A percentile compares a stretch with the other conserved stretches of the same genome.
Evolutionary conservation across 2,797 vertebrate species (phyloP).

Genomic region (Danio jaintianensis): DNA sequence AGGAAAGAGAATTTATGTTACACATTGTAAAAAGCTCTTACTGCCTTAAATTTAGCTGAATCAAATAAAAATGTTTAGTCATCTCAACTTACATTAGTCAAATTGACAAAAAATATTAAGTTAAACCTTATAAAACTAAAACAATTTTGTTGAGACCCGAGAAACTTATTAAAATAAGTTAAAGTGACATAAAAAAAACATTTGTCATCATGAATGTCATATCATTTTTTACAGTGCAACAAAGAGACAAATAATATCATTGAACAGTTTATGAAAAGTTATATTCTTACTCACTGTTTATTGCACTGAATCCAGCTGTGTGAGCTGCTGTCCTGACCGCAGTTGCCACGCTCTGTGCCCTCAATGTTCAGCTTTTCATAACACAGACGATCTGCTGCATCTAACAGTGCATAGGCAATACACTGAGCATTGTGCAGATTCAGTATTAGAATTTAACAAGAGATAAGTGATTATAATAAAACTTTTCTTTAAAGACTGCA

Average conservation of each 20-base stretch:
- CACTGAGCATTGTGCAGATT: too few relatives aligned
- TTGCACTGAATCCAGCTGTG: constrained; percentile 91
- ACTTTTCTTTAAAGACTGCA: background rate
- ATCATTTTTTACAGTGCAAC: too few relatives aligned
- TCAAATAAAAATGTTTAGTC: too few relatives aligned
- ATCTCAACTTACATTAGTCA: too few relatives aligned
- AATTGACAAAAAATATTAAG: too few relatives aligned
- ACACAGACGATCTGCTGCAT: constrained; percentile 90
- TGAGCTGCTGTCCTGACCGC: constrained; percentile 83
- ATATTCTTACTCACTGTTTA: constrained; percentile 88
- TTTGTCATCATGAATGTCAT: too few relatives aligned
- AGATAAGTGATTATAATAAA: background rate
- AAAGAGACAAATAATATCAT: constrained; percentile 15
- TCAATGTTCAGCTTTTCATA: constrained; percentile 96
- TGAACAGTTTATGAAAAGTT: background rate
- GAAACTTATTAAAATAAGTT: too few relatives aligned
- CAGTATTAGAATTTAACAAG: background rate
- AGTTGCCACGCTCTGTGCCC: constrained; percentile 94
- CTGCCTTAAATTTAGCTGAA: too few relatives aligned
- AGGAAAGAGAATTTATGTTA: background rate
- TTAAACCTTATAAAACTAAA: too few relatives aligned
- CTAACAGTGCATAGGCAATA: constrained; percentile 21
- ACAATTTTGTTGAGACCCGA: too few relatives aligned
- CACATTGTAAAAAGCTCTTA: background rate
- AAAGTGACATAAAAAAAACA: too few relatives aligned